Evolutionary conservation across 1,140 invertebrate species (phyloP).

Genomic region (Palaemon carinicauda): DNA sequence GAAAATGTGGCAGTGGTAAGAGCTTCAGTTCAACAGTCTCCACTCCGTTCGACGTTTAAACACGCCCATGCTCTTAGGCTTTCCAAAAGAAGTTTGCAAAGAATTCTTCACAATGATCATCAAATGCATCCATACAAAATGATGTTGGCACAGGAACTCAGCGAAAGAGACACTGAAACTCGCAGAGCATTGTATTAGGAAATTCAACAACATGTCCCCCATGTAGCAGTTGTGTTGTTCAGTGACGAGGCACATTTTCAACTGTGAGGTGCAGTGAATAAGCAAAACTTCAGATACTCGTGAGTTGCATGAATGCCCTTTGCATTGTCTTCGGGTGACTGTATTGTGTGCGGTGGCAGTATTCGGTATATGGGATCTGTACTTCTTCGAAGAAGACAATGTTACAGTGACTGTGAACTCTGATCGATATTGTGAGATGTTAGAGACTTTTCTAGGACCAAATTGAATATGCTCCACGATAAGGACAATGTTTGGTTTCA

Average conservation of each 20-base stretch:
- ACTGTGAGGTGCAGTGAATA: no score
- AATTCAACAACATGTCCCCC: no score
- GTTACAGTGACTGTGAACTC: no score
- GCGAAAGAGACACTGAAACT: neutral
- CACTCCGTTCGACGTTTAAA: neutral
- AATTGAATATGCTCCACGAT: no score
- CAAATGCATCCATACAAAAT: neutral
- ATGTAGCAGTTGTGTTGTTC: no score
- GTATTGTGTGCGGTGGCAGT: neutral
- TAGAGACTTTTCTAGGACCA: no score
- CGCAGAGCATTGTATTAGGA: no score
- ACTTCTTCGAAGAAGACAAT: neutral
- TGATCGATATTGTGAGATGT: no score
- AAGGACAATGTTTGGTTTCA: no score
- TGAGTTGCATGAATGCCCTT: neutral
- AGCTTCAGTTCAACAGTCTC: neutral
- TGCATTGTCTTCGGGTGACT: neutral
- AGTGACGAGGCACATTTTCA: no score
- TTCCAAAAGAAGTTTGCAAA: neutral
- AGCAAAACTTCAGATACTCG: no score
- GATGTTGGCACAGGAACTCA: neutral
- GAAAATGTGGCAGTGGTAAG: no score
- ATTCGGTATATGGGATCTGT: neutral
- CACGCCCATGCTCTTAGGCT: neutral
- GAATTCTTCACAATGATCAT: neutral